Evolutionary conservation across 2,113 vertebrate species (phyloP).

Genomic region (Arenaria interpres): DNA sequence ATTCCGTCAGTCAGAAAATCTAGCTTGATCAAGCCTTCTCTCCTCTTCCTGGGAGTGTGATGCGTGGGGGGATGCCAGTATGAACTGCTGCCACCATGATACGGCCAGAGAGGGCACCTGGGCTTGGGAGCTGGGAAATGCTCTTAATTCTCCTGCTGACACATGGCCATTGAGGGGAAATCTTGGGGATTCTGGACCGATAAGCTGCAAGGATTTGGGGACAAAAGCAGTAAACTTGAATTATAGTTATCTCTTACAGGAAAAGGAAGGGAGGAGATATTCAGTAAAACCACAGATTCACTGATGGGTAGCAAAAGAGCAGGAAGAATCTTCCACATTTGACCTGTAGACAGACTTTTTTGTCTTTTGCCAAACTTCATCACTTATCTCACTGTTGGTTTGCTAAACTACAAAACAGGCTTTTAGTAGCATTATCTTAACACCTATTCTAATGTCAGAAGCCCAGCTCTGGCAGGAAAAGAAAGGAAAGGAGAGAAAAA

Average conservation of each 20-base stretch:
- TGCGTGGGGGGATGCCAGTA: rapidly evolving
- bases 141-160: not conserved
- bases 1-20: not conserved
- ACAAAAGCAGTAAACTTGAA: not conserved
- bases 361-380: not conserved
- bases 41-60: not conserved
- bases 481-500: not conserved
- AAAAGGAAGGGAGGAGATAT: not conserved
- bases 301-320: not conserved
- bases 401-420: not conserved
- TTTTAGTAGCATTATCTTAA: not conserved
- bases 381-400: not conserved
- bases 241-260: not conserved
- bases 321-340: not conserved
- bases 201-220: not conserved
- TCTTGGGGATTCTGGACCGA: not conserved
- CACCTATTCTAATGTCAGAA: not conserved
- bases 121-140: not conserved
- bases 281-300: not conserved
- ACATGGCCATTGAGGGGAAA: not conserved
- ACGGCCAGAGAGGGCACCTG: not conserved
- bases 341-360: not conserved
- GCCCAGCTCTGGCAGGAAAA: not conserved
- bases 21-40: not conserved
- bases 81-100: rapidly evolving